phyloP scores from a whole-genome alignment of 2,113 vertebrate species.

The Tamias sibiricus region DNA sequence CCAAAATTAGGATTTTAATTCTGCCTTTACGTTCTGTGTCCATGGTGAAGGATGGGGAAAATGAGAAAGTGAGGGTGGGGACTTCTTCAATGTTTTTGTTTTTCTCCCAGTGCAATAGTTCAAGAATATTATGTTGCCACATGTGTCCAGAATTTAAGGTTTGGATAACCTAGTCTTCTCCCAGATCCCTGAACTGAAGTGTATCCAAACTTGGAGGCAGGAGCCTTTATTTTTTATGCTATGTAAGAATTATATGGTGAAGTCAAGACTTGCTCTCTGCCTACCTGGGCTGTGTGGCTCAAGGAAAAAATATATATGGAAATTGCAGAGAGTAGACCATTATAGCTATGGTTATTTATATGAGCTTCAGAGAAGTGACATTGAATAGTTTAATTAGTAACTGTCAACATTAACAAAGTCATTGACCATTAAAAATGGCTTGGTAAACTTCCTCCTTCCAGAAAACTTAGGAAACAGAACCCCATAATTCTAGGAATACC shows the following conservation, averaged over 20 bases:
- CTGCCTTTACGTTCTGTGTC: neutral
- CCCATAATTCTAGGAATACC: neutral
- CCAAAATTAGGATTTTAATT: neutral
- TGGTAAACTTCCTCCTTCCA: neutral
- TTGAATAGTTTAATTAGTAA: neutral
- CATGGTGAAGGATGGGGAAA: fast-evolving
- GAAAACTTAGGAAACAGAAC: neutral
- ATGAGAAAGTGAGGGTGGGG: too few species aligned
- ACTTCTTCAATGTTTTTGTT: neutral
- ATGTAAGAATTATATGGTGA: neutral
- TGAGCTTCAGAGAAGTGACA: neutral
- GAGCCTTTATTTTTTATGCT: neutral
- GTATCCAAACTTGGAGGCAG: neutral
- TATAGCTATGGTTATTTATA: neutral
- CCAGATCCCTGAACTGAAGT: neutral
- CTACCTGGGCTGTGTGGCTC: neutral
- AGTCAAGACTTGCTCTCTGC: neutral
- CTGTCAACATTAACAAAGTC: neutral
- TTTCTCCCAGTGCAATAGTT: neutral
- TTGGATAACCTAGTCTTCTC: neutral
- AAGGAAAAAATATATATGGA: neutral
- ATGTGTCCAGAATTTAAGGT: neutral
- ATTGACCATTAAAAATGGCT: neutral
- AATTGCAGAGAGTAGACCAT: neutral
- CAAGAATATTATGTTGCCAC: neutral